Base-by-base conservation (phyloP, 2,797 vertebrate genomes). In the Gadopsis marmoratus region DNA sequence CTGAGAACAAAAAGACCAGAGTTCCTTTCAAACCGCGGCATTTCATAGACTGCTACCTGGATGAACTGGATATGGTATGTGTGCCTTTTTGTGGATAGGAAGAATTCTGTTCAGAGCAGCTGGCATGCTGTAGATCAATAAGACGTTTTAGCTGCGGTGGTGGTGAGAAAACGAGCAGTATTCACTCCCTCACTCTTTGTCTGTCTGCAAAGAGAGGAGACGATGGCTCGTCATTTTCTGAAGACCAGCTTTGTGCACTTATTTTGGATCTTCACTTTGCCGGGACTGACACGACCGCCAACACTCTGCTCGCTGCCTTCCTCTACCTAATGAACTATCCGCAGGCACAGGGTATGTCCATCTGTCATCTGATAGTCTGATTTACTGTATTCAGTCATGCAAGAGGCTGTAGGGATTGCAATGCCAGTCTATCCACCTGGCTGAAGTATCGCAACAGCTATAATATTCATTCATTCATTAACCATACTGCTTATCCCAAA, bases 41-140 rank as follows among this genome's bases (percentile, higher is more conserved):
- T 64, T 90, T 94, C 56, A 87, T 90, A 8, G 93, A 95, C 62
- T 86, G 89, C 31, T 96, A 93, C 81, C 64, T 95, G 55, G 92
- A 95, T 4, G 92, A 87, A 41, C 1, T 85, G 53, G 82, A 82
- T 1, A 79, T 63, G 75, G 85, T 86, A n/a, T 26, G 61, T 65
- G 31, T 29, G 14, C 55, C 4, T 33, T 13, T 33, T 8, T 59
- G 3, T 47, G 14, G 1, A 47, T 4, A 7, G 2, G 10, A 41
- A 51, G 1, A 16, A n/a, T 43, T 43, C 1, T 31, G 5, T 51
- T 41, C 7, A 26, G 43, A 39, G 41, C 54, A 59, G 4, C 33
- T 48, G 59, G 21, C 13, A 26, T 56, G 62, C 14, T 47, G 21
- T 17, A 26, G 29, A 51, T 35, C 2, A 0, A 19, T 31, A 8